Evolutionary conservation across 2,888 invertebrate species (phyloP).

Genomic region (Pardosa pseudoannulata): DNA sequence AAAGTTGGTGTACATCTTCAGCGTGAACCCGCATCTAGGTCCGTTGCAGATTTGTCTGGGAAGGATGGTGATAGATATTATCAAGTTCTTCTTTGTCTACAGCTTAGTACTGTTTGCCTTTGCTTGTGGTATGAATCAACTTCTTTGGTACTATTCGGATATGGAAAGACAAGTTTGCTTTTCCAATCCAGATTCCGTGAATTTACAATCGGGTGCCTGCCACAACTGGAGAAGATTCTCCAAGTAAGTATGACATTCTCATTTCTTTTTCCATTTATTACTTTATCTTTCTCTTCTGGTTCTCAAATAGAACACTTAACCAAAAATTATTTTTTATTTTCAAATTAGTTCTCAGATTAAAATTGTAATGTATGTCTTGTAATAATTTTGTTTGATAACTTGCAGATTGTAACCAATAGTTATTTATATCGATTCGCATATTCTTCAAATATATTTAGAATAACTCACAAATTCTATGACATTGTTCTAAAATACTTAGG

Average conservation of each 20-base stretch:
- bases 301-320: no score
- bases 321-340: no score
- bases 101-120: constrained; percentile 81
- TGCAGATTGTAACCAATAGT: no score
- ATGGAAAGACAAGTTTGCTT: constrained; percentile 76
- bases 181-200: constrained; percentile 37
- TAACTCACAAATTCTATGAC: no score
- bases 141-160: constrained; percentile 91
- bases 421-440: no score
- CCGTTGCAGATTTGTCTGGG: constrained; percentile 82
- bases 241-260: constrained; percentile 78
- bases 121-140: constrained; percentile 85
- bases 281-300: no score
- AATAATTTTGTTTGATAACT: no score
- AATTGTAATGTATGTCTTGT: no score
- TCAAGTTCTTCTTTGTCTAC: constrained; percentile 82
- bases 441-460: no score
- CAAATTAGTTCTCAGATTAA: no score
- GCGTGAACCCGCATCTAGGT: constrained; percentile 82
- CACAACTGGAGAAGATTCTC: constrained; percentile 79
- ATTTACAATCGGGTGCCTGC: constrained; percentile 75
- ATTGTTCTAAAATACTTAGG: no score
- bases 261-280: no score
- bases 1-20: constrained; percentile 83
- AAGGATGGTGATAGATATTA: constrained; percentile 82